Evolutionary conservation across 2,888 invertebrate species (phyloP), one percentile per base, ranked within the genome.

Genomic region (Caenorhabditis doughertyi): DNA sequence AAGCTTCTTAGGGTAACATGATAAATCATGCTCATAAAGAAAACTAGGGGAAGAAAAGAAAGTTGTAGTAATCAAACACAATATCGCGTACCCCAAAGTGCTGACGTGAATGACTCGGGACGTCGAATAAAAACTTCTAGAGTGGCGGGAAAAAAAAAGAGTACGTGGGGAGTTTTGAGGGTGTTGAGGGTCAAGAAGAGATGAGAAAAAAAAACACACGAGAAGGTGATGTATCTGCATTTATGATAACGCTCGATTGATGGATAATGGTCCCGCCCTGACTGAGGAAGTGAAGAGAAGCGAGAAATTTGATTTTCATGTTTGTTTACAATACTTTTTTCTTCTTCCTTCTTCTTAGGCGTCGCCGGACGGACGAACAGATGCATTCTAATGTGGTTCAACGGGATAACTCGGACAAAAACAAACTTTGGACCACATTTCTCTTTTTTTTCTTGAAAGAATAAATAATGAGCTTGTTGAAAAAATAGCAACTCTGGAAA

Each of bases 61-160:
- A 58, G 76, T 76, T 67, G 76, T 76, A 76, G 76, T 51, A 76
- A 76, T 76, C 76, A 68, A 68, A 58, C 58, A 76, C 76, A 76
- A 76, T 76, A 76, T 76, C 47, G 58, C 67, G 76, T 56, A 32
- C 13, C 35, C 58, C 21, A 35, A 65, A 67, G 51, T 68, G 68
- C 68, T 77, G 77, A 77, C 77, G 77, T 77, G 76, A 56, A 39
- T 42, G 76, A 67, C 51, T 56, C 67, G 58, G 29, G 65, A 74
- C 42, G 44, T 62, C 49, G 73, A 74, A 64, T 56, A 67, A n/a
- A n/a, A 67, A 44, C 49, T 67, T 68, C 27, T 49, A 51, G 23
- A 67, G 76, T 27, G 32, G 39, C n/a, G 27, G 29, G 25, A 13
- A 35, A 51, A 62, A 39, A 51, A 35, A 39, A 21, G 64, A 64